Conservation (phyloP, 2,888 invertebrate species). For the Eristalinus aeneus region DNA sequence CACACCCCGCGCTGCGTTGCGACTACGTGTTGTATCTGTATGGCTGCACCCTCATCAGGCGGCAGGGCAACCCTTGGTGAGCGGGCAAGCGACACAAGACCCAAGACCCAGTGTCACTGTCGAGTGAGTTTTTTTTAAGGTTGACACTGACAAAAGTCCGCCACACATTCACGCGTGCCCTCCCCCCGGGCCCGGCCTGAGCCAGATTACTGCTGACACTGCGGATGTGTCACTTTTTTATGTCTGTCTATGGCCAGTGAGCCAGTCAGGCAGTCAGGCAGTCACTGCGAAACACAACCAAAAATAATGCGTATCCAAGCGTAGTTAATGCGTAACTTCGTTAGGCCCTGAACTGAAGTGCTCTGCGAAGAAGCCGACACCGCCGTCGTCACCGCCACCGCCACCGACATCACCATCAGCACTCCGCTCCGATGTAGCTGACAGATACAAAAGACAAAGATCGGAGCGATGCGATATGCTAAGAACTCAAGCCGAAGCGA, state of each 20-base stretch:
- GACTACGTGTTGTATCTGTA: constrained; percentile 57
- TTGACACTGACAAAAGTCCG: constrained; percentile 66
- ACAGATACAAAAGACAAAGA: constrained; percentile 69
- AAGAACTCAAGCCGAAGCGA: constrained; percentile 68
- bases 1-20: background rate
- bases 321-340: constrained; percentile 71
- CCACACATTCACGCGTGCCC: constrained; percentile 22
- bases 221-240: constrained; percentile 66
- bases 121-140: constrained; percentile 67
- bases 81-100: background rate
- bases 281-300: constrained; percentile 32
- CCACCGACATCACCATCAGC: constrained; percentile 6
- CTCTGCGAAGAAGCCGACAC: constrained; percentile 21
- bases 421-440: constrained; percentile 51
- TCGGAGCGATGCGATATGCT: constrained; percentile 67
- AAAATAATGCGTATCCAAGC: constrained; percentile 71
- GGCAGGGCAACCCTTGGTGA: constrained; percentile 50
- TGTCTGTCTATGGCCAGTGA: constrained; percentile 47
- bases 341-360: constrained; percentile 52
- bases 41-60: constrained; percentile 69
- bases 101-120: constrained; percentile 41
- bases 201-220: constrained; percentile 70
- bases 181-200: constrained; percentile 59
- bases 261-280: constrained; percentile 16
- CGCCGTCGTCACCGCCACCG: background rate